Evolutionary conservation across 2,888 invertebrate species (phyloP).

Genomic region (Chaitophorus viminalis): DNA sequence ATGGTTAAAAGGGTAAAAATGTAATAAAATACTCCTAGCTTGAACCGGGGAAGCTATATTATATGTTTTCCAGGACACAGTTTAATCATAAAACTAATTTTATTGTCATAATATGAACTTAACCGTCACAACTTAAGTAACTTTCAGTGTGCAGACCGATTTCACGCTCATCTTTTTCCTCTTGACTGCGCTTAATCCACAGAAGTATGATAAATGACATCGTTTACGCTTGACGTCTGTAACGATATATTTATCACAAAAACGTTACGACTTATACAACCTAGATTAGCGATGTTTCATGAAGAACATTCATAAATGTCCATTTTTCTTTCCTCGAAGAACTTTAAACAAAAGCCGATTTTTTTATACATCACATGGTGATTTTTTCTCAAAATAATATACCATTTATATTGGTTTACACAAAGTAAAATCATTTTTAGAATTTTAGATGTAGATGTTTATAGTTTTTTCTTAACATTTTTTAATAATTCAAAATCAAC

Average conservation of each 20-base stretch:
- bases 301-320: constrained; percentile 20
- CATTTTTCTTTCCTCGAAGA: constrained; percentile 7
- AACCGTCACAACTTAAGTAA: background rate
- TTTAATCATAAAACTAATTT: background rate
- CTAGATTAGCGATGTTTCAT: background rate
- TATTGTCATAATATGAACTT: background rate
- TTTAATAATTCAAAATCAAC: too few relatives aligned
- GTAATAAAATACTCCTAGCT: too few relatives aligned
- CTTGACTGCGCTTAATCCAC: background rate
- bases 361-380: background rate
- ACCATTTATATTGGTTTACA: background rate
- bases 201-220: constrained; percentile 20
- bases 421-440: too few relatives aligned
- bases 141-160: background rate
- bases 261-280: background rate
- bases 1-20: too few relatives aligned
- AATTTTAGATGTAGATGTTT: too few relatives aligned
- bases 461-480: too few relatives aligned
- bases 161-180: background rate
- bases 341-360: background rate
- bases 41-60: background rate
- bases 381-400: background rate
- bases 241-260: constrained; percentile 14
- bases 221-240: constrained; percentile 4
- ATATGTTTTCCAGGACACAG: background rate